Percentiles rank a stretch among this genome's conserved stretches.
These are phyloP conservation scores for Luehdorfia chinensis DNA, from an alignment of 1,140 invertebrate genomes.

Conservation along the genomic window DNA sequence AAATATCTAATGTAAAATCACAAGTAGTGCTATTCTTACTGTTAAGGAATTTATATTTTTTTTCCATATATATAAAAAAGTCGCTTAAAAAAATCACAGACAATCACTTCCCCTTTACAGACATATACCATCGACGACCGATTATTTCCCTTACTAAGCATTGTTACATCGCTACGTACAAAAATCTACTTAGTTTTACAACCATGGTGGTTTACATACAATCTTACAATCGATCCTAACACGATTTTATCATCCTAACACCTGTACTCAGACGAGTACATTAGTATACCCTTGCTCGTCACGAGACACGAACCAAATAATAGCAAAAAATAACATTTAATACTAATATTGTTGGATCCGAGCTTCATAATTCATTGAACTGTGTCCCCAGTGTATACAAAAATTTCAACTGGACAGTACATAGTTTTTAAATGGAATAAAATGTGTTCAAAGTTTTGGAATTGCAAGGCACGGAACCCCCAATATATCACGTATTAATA, in stretches of 20 bases:
- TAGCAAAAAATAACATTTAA: slow-evolving; percentile 11
- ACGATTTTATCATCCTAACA: slow-evolving; percentile 29
- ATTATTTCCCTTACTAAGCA: slow-evolving; percentile 68
- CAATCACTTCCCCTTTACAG: slow-evolving; percentile 77
- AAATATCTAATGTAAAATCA: slow-evolving; percentile 77
- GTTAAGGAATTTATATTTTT: slow-evolving; percentile 73
- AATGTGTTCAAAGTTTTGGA: too few species aligned
- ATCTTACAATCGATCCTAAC: slow-evolving; percentile 36
- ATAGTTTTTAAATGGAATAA: too few species aligned
- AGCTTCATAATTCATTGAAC: too few species aligned
- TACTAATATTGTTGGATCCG: not conserved
- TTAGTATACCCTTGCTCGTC: slow-evolving; percentile 40
- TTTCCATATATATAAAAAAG: slow-evolving; percentile 76
- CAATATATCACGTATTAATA: slow-evolving; percentile 6
- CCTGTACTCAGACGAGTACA: slow-evolving; percentile 28
- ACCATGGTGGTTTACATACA: slow-evolving; percentile 74
- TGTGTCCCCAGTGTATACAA: too few species aligned
- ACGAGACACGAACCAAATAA: slow-evolving; percentile 22
- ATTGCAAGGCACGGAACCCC: slow-evolving; percentile 11
- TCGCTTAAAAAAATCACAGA: slow-evolving; percentile 79
- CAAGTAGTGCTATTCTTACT: slow-evolving; percentile 78
- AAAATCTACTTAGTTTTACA: slow-evolving; percentile 78
- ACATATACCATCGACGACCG: slow-evolving; percentile 74
- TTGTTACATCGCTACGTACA: slow-evolving; percentile 74
- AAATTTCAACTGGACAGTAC: too few species aligned